These are phyloP conservation scores for Bovichtus diacanthus DNA, from an alignment of 2,797 vertebrate species.

Conservation along the genomic window DNA sequence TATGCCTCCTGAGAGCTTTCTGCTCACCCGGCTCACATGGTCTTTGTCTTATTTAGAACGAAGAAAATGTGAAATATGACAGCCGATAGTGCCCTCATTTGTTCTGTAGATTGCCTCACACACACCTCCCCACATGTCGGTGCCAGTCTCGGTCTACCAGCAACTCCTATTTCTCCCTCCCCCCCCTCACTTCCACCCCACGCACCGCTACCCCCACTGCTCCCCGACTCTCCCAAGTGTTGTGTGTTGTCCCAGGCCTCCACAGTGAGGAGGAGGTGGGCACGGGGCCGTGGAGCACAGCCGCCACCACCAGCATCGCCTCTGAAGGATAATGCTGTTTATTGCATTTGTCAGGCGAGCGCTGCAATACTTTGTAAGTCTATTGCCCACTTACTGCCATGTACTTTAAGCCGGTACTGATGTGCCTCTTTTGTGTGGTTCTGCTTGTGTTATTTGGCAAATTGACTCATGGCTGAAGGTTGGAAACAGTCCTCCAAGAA, in stretches of 20 bases:
- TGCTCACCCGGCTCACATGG: slow-evolving; percentile 69
- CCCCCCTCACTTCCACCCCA: slow-evolving; percentile 41
- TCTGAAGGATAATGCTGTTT: slow-evolving; percentile 86
- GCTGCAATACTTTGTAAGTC: slow-evolving; percentile 85
- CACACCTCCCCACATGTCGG: slow-evolving; percentile 83
- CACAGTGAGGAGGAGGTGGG: slow-evolving; percentile 65
- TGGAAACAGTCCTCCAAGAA: slow-evolving; percentile 73
- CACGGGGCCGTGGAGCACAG: slow-evolving; percentile 77
- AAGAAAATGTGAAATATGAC: slow-evolving; percentile 83
- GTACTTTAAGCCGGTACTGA: slow-evolving; percentile 82
- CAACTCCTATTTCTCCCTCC: slow-evolving; percentile 60
- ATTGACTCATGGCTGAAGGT: slow-evolving; percentile 79
- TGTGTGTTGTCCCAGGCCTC: slow-evolving; percentile 62
- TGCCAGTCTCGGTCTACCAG: slow-evolving; percentile 80
- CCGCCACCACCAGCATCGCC: slow-evolving; percentile 71
- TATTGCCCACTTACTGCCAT: slow-evolving; percentile 84
- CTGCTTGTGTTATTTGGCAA: slow-evolving; percentile 83
- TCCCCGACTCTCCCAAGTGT: slow-evolving; percentile 54
- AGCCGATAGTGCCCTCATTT: slow-evolving; percentile 80
- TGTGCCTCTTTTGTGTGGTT: slow-evolving; percentile 80
- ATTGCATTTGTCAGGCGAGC: slow-evolving; percentile 86
- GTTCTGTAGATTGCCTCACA: slow-evolving; percentile 81
- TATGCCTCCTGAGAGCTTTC: slow-evolving; percentile 80
- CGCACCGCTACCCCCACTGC: slow-evolving; percentile 45
- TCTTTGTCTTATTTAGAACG: slow-evolving; percentile 84